phyloP scores from a whole-genome alignment of 64 coral and sea anemone genomes.

The Pachyseris speciosa region DNA sequence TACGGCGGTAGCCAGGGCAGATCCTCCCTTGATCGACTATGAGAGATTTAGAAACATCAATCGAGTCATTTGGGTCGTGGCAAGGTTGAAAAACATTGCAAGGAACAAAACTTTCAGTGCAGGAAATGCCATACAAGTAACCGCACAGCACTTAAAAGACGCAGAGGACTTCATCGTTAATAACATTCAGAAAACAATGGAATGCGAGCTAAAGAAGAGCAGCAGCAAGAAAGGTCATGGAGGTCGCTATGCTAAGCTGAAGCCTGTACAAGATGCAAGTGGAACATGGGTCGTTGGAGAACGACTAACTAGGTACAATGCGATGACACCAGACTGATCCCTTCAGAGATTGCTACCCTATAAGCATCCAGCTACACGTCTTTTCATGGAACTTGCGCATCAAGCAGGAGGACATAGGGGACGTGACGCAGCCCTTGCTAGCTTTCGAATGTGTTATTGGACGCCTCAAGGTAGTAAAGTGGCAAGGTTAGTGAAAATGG shows the following conservation, averaged over 20 bases:
- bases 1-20: neutral
- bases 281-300: conserved; percentile 59
- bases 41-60: conserved; percentile 59
- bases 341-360: conserved; percentile 57
- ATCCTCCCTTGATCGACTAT: conserved; percentile 12
- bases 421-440: conserved; percentile 58
- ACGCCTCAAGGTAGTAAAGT: conserved; percentile 50
- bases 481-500: conserved; percentile 42
- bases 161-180: no score
- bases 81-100: conserved; percentile 48
- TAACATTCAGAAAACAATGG: conserved; percentile 56
- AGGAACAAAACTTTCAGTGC: conserved; percentile 60
- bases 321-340: conserved; percentile 43
- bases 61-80: conserved; percentile 42
- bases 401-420: conserved; percentile 52
- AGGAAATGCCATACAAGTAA: conserved; percentile 6
- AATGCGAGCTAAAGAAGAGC: conserved; percentile 51
- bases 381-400: conserved; percentile 67
- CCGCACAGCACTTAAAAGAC: conserved; percentile 37
- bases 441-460: conserved; percentile 61
- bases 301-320: conserved; percentile 47
- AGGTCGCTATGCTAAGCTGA: conserved; percentile 49
- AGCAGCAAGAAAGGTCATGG: neutral
- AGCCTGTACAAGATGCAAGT: conserved; percentile 7
- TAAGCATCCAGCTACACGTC: conserved; percentile 42